phyloP scores from a whole-genome alignment of 2,797 vertebrate genomes.

The Distichodus sexfasciatus region DNA sequence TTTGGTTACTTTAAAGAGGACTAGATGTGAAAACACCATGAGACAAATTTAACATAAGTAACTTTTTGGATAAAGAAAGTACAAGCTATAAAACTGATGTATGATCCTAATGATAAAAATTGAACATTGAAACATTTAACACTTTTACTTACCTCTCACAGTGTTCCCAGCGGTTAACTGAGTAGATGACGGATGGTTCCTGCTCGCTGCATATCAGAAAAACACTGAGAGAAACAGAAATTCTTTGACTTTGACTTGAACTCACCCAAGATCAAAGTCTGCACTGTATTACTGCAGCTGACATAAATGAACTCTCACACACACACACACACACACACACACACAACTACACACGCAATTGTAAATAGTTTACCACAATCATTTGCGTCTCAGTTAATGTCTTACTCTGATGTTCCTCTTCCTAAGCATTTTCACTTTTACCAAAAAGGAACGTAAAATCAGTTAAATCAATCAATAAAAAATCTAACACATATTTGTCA shows the following conservation, averaged over 20 bases:
- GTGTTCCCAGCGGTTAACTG: not conserved
- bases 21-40: too few species aligned
- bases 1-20: too few species aligned
- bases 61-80: not conserved
- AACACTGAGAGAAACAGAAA: constrained; percentile 29
- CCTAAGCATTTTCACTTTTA: constrained; percentile 2
- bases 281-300: constrained; percentile 39
- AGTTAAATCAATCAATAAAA: too few species aligned
- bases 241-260: constrained; percentile 43
- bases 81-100: too few species aligned
- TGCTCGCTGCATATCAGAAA: constrained; percentile 8
- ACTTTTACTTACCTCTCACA: constrained; percentile 14
- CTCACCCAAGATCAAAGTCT: constrained; percentile 72
- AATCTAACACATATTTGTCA: too few species aligned
- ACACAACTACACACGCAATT: constrained; percentile 41
- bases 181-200: constrained; percentile 1
- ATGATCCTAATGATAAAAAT: too few species aligned
- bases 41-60: too few species aligned
- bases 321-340: constrained; percentile 30
- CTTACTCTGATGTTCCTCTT: constrained; percentile 61
- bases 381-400: constrained; percentile 74
- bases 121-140: too few species aligned
- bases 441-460: not conserved
- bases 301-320: constrained; percentile 10
- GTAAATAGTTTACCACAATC: constrained; percentile 59